Conservation (phyloP, 2,888 invertebrate species). For the Maniola hyperantus region DNA sequence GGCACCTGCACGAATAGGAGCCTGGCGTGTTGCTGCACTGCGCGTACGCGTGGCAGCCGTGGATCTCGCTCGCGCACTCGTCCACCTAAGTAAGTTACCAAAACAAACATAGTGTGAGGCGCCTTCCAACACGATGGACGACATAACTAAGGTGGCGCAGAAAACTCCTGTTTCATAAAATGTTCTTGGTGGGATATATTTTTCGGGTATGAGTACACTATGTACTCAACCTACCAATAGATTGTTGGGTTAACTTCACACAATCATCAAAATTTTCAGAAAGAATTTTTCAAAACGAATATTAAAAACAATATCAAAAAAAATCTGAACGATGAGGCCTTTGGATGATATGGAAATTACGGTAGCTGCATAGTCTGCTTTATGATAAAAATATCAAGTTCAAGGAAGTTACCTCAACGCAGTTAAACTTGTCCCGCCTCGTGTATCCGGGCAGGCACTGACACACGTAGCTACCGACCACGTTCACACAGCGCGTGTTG, state of each 20-base stretch:
- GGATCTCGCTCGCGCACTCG: conserved; percentile 88
- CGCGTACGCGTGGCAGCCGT: conserved; percentile 89
- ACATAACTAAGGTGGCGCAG: too few species aligned
- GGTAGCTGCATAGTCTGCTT: too few species aligned
- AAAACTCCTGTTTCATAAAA: too few species aligned
- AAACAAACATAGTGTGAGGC: neutral
- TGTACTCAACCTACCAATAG: too few species aligned
- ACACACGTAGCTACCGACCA: conserved; percentile 91
- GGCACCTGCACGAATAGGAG: conserved; percentile 88
- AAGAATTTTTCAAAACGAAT: too few species aligned
- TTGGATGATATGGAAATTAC: too few species aligned
- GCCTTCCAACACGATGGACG: neutral
- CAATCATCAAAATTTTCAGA: too few species aligned
- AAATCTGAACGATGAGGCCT: too few species aligned
- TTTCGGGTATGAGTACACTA: too few species aligned
- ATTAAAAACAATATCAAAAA: too few species aligned
- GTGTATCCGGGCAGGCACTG: conserved; percentile 91
- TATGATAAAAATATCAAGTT: neutral
- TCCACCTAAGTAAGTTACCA: conserved; percentile 77
- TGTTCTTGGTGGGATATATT: too few species aligned
- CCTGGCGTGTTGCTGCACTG: conserved; percentile 91
- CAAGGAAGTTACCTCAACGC: conserved; percentile 82
- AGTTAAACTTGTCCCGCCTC: conserved; percentile 89
- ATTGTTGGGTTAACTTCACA: too few species aligned
- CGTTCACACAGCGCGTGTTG: conserved; percentile 92